phyloP scores from a whole-genome alignment of 1,140 invertebrate species.

The Papilio machaon region DNA sequence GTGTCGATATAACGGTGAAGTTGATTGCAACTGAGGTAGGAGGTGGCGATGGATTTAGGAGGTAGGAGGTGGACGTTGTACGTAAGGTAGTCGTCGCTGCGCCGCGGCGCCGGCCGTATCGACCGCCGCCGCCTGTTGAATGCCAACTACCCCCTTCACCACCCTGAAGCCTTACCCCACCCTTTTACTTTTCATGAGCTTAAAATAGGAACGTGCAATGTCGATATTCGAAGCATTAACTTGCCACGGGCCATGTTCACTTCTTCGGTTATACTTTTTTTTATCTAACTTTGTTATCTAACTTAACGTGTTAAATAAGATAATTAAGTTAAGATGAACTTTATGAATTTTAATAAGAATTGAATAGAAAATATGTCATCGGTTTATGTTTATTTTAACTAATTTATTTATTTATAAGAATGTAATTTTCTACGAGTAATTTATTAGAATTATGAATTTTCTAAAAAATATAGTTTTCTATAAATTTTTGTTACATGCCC shows the following conservation, averaged over 20 bases:
- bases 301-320: not conserved
- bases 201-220: slow-evolving; percentile 77
- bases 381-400: not conserved
- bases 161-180: slow-evolving; percentile 62
- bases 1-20: slow-evolving; percentile 31
- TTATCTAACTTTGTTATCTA: slow-evolving; percentile 34
- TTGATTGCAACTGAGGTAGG: slow-evolving; percentile 41
- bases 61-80: slow-evolving; percentile 44
- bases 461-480: no score
- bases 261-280: slow-evolving; percentile 40
- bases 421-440: not conserved
- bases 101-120: slow-evolving; percentile 72
- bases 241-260: slow-evolving; percentile 62
- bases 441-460: not conserved
- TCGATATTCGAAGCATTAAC: slow-evolving; percentile 77
- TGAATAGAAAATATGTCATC: not conserved
- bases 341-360: not conserved
- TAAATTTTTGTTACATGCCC: no score
- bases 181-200: slow-evolving; percentile 76
- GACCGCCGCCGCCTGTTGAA: slow-evolving; percentile 80
- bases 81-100: slow-evolving; percentile 57
- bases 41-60: slow-evolving; percentile 40
- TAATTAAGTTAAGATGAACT: not conserved
- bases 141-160: slow-evolving; percentile 65
- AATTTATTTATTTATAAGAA: not conserved